Conservation (phyloP, 1,140 invertebrate genomes). For the Dysdera silvatica region DNA sequence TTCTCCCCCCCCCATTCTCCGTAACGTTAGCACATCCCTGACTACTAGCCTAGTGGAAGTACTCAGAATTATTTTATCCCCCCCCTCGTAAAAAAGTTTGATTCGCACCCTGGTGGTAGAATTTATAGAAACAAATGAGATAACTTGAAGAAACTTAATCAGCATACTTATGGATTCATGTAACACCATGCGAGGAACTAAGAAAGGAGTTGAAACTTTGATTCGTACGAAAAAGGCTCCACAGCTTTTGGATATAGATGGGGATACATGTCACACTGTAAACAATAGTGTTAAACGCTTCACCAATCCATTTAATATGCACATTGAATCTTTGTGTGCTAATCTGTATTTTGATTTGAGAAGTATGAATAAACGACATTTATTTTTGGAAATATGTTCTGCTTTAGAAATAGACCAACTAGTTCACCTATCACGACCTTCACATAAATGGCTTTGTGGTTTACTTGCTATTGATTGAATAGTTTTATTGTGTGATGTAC, state of each 20-base stretch:
- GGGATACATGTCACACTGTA: not conserved
- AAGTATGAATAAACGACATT: not conserved
- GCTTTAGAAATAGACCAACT: not conserved
- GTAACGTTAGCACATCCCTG: too few species aligned
- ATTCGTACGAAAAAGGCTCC: not conserved
- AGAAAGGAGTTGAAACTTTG: not conserved
- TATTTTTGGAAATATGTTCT: conserved; percentile 3
- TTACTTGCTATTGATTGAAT: not conserved
- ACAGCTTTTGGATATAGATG: not conserved
- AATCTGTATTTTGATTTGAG: conserved; percentile 8
- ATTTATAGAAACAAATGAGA: not conserved
- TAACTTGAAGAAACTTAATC: not conserved
- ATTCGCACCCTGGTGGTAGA: too few species aligned
- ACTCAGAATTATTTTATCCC: too few species aligned
- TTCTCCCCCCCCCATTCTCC: too few species aligned
- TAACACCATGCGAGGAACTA: conserved; percentile 1
- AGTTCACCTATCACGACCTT: not conserved
- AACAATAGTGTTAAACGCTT: not conserved
- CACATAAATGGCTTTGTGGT: not conserved
- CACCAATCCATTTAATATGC: not conserved
- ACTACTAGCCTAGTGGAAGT: too few species aligned
- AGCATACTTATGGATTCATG: not conserved
- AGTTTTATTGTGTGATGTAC: not conserved
- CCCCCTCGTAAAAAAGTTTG: too few species aligned
- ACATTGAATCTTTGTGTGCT: not conserved